These are phyloP conservation scores for Temnothorax curvispinosus DNA, from an alignment of 1,140 invertebrate species.

Conservation along the genomic window DNA sequence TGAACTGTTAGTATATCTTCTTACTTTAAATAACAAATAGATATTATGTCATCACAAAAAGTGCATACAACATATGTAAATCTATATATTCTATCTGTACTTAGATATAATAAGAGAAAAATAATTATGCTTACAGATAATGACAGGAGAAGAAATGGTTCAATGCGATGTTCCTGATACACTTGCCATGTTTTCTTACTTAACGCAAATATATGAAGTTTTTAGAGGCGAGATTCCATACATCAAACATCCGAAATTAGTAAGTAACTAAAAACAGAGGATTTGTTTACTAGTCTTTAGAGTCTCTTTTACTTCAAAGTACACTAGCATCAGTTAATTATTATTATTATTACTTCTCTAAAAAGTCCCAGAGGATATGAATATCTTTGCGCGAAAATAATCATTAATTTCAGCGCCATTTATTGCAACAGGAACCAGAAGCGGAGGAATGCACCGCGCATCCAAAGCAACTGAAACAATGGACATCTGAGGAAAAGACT, in stretches of 20 bases:
- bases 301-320: neutral
- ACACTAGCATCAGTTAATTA: neutral
- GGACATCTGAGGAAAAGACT: slow-evolving; percentile 82
- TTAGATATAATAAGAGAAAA: neutral
- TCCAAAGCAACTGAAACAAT: slow-evolving; percentile 81
- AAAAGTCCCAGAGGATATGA: neutral
- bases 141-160: slow-evolving; percentile 93
- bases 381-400: neutral
- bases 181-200: slow-evolving; percentile 92
- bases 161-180: slow-evolving; percentile 90
- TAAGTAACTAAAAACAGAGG: slow-evolving; percentile 80
- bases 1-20: neutral
- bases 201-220: slow-evolving; percentile 94
- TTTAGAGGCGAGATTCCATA: slow-evolving; percentile 94
- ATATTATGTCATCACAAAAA: neutral
- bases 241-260: slow-evolving; percentile 91
- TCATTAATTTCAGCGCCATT: slow-evolving; percentile 3
- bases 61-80: neutral
- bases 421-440: slow-evolving; percentile 80
- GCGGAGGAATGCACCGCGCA: slow-evolving; percentile 79
- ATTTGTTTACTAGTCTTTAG: neutral
- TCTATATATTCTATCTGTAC: neutral
- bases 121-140: slow-evolving; percentile 84
- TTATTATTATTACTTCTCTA: neutral
- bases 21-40: neutral